Percentiles rank a stretch among this genome's conserved stretches.
Evolutionary conservation across 2,113 vertebrate genomes (phyloP).

Genomic region (Sylvilagus bachmani): DNA sequence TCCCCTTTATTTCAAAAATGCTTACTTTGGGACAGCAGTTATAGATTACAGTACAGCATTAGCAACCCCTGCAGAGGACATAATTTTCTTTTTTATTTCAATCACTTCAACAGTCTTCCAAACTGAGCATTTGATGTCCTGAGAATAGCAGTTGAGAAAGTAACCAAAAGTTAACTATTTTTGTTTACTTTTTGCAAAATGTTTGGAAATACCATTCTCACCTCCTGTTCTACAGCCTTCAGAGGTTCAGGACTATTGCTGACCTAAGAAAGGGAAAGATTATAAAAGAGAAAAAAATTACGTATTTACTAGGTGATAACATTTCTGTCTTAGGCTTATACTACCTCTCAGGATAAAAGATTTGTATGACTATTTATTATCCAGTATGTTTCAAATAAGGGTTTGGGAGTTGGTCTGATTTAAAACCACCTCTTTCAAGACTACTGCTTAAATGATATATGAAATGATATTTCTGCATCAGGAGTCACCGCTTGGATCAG

Average conservation of each 20-base stretch:
- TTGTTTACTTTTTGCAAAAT: slow-evolving; percentile 18
- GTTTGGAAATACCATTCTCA: slow-evolving; percentile 62
- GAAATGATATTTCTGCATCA: background rate
- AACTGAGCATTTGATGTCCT: slow-evolving; percentile 35
- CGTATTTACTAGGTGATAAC: slow-evolving; percentile 25
- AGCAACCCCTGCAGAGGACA: slow-evolving; percentile 25
- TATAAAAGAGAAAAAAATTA: slow-evolving; percentile 54
- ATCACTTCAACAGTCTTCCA: background rate
- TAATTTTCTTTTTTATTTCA: slow-evolving; percentile 49
- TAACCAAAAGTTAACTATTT: slow-evolving; percentile 59
- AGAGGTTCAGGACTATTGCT: slow-evolving; percentile 53
- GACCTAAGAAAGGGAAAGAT: slow-evolving; percentile 67
- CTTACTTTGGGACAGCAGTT: slow-evolving; percentile 34
- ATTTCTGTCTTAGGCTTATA: slow-evolving; percentile 18
- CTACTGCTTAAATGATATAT: background rate
- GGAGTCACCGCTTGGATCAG: background rate
- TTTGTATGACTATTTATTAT: background rate
- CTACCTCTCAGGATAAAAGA: background rate
- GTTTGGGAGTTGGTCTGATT: background rate
- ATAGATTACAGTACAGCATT: slow-evolving; percentile 34
- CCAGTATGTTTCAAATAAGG: slow-evolving; percentile 27
- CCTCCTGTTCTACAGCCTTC: slow-evolving; percentile 67
- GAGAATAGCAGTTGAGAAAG: slow-evolving; percentile 24
- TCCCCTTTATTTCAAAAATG: slow-evolving; percentile 54
- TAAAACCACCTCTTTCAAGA: slow-evolving; percentile 5